A percentile compares a stretch with the other conserved stretches of the same genome.
Evolutionary conservation across 2,888 invertebrate species (phyloP).

Genomic region (Timema cristinae): DNA sequence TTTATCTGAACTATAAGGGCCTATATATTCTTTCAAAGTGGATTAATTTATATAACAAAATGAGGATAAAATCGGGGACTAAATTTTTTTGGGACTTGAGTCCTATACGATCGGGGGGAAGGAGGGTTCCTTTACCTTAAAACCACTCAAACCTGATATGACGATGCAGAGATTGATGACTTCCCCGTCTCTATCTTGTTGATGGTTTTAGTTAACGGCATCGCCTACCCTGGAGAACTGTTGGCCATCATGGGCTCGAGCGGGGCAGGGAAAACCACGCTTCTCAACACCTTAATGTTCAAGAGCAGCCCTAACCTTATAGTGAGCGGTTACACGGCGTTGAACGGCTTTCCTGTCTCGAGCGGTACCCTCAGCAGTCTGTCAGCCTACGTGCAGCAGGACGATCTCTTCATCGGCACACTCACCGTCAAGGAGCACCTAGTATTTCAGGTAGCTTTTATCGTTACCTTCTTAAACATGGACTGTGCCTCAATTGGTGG

Average conservation of each 20-base stretch:
- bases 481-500: too few relatives aligned
- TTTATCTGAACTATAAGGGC: too few relatives aligned
- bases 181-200: too few relatives aligned
- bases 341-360: conserved; percentile 71
- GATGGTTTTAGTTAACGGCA: conserved; percentile 62
- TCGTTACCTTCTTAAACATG: neutral
- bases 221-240: conserved; percentile 80
- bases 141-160: too few relatives aligned
- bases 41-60: too few relatives aligned
- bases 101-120: too few relatives aligned
- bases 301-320: conserved; percentile 67
- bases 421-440: conserved; percentile 87
- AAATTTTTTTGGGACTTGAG: too few relatives aligned
- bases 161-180: too few relatives aligned
- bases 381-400: conserved; percentile 91
- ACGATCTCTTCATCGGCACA: conserved; percentile 87
- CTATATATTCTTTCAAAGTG: too few relatives aligned
- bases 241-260: conserved; percentile 85
- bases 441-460: conserved; percentile 66
- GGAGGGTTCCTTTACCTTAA: too few relatives aligned
- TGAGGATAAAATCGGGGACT: too few relatives aligned
- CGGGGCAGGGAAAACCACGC: conserved; percentile 92
- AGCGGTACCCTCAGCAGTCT: conserved; percentile 68
- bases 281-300: conserved; percentile 84
- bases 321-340: conserved; percentile 54